Base-by-base conservation (phyloP, 2,888 invertebrate genomes). In the Drosophila yooni region DNA sequence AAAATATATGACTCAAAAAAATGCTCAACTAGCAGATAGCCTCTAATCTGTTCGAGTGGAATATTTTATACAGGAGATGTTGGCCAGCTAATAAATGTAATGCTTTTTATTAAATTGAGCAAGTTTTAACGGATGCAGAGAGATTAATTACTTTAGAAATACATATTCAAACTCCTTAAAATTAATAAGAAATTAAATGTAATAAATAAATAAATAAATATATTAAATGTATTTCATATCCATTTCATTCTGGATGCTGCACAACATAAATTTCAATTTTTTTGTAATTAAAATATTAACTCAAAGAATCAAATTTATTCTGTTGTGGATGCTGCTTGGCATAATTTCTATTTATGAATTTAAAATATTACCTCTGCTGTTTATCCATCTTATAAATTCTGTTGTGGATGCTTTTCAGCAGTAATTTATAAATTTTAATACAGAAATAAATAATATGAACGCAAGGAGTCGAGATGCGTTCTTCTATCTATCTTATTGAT, bases 11-110 rank as follows among this genome's bases (percentile, higher is more conserved):
- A 4, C 29, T 2, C 1, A n/a, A 25, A 7, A 10, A 2, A 2
- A 15, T 46, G 43, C 21, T 29, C 4, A 33, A 74, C 67, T 48
- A 4, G 0, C 7, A 48, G 15, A 33, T 66, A 51, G 25, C 43
- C 57, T 62, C 4, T 4, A 46, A 8, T 46, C 21, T 21, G n/a
- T 5, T 21, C 21, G 11, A 21, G 21, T 11, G 5, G 4, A 27
- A 10, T 18, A 27, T 50, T 27, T 10, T 4, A 2, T 7, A 7
- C 7, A 21, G 5, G 0, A 21, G 13, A 46, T 21, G 13, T 21
- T 3, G 13, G 13, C 2, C 46, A 15, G 25, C 3, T 46, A 46
- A 7, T 15, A 46, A 46, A 3, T 25, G 15, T 4, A 15, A 3
- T 46, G 15, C 7, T 46, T 15, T 15, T 48, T 48, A 25, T 48